Evolutionary conservation across 2,888 invertebrate genomes (phyloP), one percentile per base, ranked within the genome.

Genomic region (Ischnus inquisitorius): DNA sequence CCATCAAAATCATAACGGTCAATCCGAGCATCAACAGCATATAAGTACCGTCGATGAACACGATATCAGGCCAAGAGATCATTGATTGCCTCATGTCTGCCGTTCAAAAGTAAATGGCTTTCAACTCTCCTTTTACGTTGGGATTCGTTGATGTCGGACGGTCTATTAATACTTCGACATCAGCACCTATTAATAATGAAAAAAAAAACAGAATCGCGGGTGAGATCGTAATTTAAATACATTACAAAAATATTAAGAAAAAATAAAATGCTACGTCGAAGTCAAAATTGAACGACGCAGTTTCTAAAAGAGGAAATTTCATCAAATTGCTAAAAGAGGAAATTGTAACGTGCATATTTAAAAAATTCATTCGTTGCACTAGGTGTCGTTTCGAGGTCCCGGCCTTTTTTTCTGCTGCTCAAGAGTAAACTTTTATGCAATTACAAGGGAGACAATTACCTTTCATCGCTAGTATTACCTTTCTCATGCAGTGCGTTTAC

Each of bases 41-140:
- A 16, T 83, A 83, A 1, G 83, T 85, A 5, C 81, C 83, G 69
- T 85, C 83, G 16, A 85, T 46, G 14, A 71, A 71, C 2, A 84
- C 19, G 46, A 84, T 60, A 51, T 72, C 67, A 25, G 80, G 75
- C 75, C 78, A 84, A 12, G 51, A 54, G 6, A 43, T 34, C 74
- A 82, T 67, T 10, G 71, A 69, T 16, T 62, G 41, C 39, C 71
- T 14, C 84, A 84, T 82, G 12, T 82, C 75, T 12, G 19, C 16
- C 0, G 84, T 84, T 57, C 54, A 78, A 48, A 84, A 82, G 43
- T 67, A 84, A 3, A 82, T 39, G 0, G 43, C 84, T 48, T 75
- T 69, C 39, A 84, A 84, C 25, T 65, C 43, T n/a, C 78, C 71
- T 8, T 65, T 46, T 60, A 62, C 78, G 14, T 16, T 10, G 16